Evolutionary conservation across 2,888 invertebrate genomes (phyloP).

Genomic region (Drosophila hawaiiensis): DNA sequence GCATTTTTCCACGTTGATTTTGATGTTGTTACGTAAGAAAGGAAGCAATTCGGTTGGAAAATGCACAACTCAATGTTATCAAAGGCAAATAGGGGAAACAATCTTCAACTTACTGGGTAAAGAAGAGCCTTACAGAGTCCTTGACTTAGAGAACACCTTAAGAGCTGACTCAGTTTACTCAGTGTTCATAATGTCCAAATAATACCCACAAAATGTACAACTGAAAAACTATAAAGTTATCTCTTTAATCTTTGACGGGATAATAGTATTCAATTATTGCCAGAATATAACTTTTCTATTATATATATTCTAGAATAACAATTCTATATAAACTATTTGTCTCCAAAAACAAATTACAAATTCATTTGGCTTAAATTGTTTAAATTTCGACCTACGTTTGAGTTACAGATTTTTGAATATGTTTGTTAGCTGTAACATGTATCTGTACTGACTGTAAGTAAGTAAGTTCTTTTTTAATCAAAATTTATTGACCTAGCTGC

Average conservation of each 20-base stretch:
- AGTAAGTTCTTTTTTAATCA: not conserved
- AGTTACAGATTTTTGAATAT: not conserved
- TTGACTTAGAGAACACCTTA: not conserved
- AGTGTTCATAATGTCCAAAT: not conserved
- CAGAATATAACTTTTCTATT: too few relatives aligned
- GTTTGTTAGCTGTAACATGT: not conserved
- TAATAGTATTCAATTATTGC: not conserved
- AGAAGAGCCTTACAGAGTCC: not conserved
- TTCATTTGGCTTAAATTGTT: not conserved
- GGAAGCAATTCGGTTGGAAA: constrained; percentile 1
- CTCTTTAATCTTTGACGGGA: not conserved
- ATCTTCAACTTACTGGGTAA: not conserved
- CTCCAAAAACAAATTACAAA: not conserved
- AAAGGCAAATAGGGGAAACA: not conserved
- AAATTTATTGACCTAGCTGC: not conserved
- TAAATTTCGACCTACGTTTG: not conserved
- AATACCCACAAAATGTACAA: not conserved
- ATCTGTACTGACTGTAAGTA: not conserved
- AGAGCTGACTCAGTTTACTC: not conserved
- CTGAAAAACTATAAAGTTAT: not conserved
- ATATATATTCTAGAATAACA: too few relatives aligned
- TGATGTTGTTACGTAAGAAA: constrained; percentile 2
- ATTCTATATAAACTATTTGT: too few relatives aligned
- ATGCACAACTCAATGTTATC: not conserved
- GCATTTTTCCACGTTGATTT: constrained; percentile 41